Conservation (phyloP, 2,797 vertebrate species). For the Enteromius mattozi region DNA sequence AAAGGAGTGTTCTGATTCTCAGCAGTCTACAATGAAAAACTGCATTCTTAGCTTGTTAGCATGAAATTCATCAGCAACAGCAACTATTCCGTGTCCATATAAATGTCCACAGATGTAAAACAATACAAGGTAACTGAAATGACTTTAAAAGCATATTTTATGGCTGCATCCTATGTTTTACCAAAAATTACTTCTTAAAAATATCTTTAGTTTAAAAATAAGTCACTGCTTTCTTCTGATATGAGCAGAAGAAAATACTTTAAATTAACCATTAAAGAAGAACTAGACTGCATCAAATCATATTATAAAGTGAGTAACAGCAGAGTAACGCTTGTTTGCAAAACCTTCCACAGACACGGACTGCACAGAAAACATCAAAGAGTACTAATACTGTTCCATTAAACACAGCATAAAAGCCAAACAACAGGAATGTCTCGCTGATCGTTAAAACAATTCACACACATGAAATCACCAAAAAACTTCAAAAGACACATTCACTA, state of each 20-base stretch:
- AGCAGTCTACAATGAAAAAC: neutral
- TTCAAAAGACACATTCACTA: neutral
- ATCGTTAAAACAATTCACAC: neutral
- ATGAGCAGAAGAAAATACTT: neutral
- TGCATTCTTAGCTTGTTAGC: neutral
- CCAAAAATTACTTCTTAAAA: neutral
- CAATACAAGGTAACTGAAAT: neutral
- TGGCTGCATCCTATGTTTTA: neutral
- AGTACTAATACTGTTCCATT: neutral
- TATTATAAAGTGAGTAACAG: slow-evolving; percentile 4
- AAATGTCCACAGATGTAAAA: neutral
- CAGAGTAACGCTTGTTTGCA: slow-evolving; percentile 1
- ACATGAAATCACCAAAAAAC: neutral
- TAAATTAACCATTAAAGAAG: neutral
- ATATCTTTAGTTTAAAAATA: neutral
- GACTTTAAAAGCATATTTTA: neutral
- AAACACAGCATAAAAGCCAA: slow-evolving; percentile 15
- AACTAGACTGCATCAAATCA: slow-evolving; percentile 9
- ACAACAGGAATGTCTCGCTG: slow-evolving; percentile 4
- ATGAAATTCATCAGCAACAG: neutral
- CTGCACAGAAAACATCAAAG: slow-evolving; percentile 18
- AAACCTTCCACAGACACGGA: slow-evolving; percentile 1
- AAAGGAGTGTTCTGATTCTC: neutral
- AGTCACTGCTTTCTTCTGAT: no score
- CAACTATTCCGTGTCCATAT: neutral